Evolutionary conservation across 2,888 invertebrate species (phyloP), one percentile per base, ranked within the genome.

Genomic region (Pycnomerus fuliginosus): DNA sequence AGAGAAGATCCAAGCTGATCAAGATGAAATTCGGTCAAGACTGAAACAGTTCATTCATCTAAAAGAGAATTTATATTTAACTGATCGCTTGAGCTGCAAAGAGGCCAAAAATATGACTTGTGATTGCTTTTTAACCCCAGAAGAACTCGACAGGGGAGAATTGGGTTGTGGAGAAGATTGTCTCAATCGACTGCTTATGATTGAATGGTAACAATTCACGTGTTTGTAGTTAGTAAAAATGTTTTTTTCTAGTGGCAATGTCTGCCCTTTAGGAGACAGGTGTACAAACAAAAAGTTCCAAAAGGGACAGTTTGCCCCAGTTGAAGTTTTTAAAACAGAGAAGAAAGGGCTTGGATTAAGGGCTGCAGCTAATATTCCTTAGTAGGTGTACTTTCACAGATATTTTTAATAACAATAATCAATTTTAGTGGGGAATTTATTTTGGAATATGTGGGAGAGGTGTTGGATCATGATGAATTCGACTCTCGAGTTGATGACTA

Each of bases 381-480:
- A 77, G 92, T 93, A 75, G 78, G 80, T 76, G 37, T 23, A 68
- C 3, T 15, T 15, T 44, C 31, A 20, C 30, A 15, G 20, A 20
- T 20, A 20, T 7, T 20, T 20, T 20, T 20, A 8, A 8, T 20
- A 20, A 20, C 5, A 20, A n/a, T n/a, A n/a, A 16, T 37, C 16
- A 36, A 20, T 57, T 61, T 37, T 75, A 92, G 92, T 42, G 96
- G 94, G 4, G 85, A 88, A 62, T 99, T 99, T 73, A 85, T 99
- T 30, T 88, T 98, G 84, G 99, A 99, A 70, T 99, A 99, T 69
- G 90, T 99, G 0, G 99, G 99, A 0, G 99, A 99, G 76, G 95
- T 99, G 0, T 76, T 98, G 4, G 89, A 93, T 70, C 87, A 86
- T 32, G 85, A 87, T 53, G 90, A 92, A 69, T 97, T 98, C 73